Conservation (phyloP, 2,888 invertebrate species). For the Ypsolopha scabrella region DNA sequence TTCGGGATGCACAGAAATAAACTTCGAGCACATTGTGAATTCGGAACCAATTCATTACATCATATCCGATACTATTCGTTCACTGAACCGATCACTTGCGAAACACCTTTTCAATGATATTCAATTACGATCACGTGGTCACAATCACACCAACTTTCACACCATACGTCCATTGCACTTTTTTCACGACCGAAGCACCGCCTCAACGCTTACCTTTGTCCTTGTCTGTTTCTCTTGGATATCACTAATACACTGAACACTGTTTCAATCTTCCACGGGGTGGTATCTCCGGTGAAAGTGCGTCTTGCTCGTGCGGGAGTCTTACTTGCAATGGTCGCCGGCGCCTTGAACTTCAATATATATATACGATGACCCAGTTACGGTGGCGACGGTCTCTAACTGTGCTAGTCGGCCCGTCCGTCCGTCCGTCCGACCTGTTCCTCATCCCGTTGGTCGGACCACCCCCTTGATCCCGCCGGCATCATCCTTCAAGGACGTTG, state of each 20-base stretch:
- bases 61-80: not conserved
- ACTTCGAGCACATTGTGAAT: no score
- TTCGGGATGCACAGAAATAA: not conserved
- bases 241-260: slow-evolving; percentile 50
- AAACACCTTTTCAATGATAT: slow-evolving; percentile 6
- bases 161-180: slow-evolving; percentile 26
- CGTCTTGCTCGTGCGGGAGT: slow-evolving; percentile 58
- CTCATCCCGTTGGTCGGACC: slow-evolving; percentile 35
- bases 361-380: slow-evolving; percentile 87
- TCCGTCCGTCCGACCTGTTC: slow-evolving; percentile 45
- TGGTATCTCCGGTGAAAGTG: slow-evolving; percentile 61
- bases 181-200: slow-evolving; percentile 14
- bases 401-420: slow-evolving; percentile 52
- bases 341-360: slow-evolving; percentile 87
- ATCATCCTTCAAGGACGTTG: slow-evolving; percentile 4
- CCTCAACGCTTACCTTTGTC: slow-evolving; percentile 41
- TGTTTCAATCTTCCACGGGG: slow-evolving; percentile 37
- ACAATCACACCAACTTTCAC: slow-evolving; percentile 14
- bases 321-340: slow-evolving; percentile 70
- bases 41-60: no score
- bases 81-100: slow-evolving; percentile 7
- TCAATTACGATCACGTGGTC: slow-evolving; percentile 17
- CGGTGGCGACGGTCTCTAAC: slow-evolving; percentile 58
- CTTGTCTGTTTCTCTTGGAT: not conserved
- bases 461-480: not conserved